Conservation (phyloP, 2,888 invertebrate species). For the Scelioninae gen. 1 region DNA sequence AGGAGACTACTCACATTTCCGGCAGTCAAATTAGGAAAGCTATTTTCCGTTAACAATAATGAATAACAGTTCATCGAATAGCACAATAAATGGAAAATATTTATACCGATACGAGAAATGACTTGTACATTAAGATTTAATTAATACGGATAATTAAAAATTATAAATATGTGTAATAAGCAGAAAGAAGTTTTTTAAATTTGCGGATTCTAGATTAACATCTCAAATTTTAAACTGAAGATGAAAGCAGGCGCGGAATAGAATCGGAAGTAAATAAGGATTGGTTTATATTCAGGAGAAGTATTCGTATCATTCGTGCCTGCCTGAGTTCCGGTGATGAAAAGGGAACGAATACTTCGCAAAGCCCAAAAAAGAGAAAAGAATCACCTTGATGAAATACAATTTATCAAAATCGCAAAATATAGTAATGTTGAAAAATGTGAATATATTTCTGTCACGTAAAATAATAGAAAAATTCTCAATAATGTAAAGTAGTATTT, state of each 20-base stretch:
- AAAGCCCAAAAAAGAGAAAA: constrained; percentile 10
- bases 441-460: constrained; percentile 19
- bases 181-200: constrained; percentile 8
- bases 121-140: constrained; percentile 32
- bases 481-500: too few relatives aligned
- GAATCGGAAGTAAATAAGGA: constrained; percentile 45
- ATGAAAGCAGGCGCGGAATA: constrained; percentile 42
- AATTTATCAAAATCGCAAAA: constrained; percentile 44
- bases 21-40: constrained; percentile 2
- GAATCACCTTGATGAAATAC: constrained; percentile 24
- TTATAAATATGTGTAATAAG: constrained; percentile 7
- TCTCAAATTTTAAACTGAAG: constrained; percentile 31
- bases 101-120: constrained; percentile 26
- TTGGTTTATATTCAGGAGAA: constrained; percentile 56
- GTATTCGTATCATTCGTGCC: constrained; percentile 43
- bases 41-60: constrained; percentile 24
- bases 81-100: constrained; percentile 32
- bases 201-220: constrained; percentile 23
- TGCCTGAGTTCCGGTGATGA: constrained; percentile 23
- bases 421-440: constrained; percentile 41
- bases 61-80: constrained; percentile 6
- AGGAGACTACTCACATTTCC: neutral
- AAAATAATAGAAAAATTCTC: constrained; percentile 29
- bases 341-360: constrained; percentile 26
- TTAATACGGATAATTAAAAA: constrained; percentile 30